phyloP scores from a whole-genome alignment of 2,888 invertebrate genomes.

The Lasius platythorax region DNA sequence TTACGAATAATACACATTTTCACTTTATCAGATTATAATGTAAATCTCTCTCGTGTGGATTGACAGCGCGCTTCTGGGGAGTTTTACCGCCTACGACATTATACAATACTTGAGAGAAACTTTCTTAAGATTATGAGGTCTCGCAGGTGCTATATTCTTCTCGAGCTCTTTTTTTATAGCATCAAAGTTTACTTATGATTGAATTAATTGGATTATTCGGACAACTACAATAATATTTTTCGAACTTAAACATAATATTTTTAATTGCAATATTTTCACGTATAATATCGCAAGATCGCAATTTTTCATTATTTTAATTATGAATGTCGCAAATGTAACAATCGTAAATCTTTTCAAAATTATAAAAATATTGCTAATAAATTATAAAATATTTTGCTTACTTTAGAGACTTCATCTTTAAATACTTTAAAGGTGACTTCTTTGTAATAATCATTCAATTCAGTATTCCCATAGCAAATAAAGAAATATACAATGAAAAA shows the following conservation, averaged over 20 bases:
- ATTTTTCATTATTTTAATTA: not conserved
- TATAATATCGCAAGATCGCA: not conserved
- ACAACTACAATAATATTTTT: not conserved
- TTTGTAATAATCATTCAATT: not conserved
- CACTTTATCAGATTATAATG: constrained; percentile 44
- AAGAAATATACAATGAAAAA: not conserved
- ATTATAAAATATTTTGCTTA: not conserved
- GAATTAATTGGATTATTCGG: not conserved
- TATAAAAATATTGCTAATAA: not conserved
- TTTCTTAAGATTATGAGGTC: constrained; percentile 52
- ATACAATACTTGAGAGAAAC: constrained; percentile 52
- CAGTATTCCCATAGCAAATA: not conserved
- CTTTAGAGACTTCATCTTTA: not conserved
- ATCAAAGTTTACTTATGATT: not conserved
- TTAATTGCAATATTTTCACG: not conserved
- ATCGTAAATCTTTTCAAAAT: not conserved
- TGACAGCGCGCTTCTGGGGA: constrained; percentile 17
- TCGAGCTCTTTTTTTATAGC: not conserved
- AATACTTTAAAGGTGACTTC: not conserved
- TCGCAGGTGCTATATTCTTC: not conserved
- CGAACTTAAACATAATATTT: not conserved
- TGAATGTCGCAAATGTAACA: not conserved
- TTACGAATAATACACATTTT: constrained; percentile 26
- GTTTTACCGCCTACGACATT: constrained; percentile 36
- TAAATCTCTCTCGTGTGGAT: constrained; percentile 2